Percentiles rank a stretch among this genome's conserved stretches.
Evolutionary conservation across 1,140 invertebrate species (phyloP).

Genomic region (Pseudomyrmex flavicornis): DNA sequence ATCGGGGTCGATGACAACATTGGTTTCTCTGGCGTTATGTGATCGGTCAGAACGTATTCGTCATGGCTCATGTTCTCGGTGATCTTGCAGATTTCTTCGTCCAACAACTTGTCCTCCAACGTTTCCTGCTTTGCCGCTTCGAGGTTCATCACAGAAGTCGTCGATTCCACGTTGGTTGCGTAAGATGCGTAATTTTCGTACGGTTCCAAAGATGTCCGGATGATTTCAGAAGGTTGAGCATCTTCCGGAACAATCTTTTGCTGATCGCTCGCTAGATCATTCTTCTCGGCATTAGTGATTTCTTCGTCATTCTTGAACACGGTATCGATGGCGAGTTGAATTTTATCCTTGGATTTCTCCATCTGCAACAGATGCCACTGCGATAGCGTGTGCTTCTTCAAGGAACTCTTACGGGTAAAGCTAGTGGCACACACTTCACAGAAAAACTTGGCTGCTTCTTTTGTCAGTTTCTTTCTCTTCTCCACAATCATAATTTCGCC

Average conservation of each 20-base stretch:
- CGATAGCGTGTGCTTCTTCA: slow-evolving; percentile 83
- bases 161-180: background rate
- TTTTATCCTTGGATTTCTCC: slow-evolving; percentile 65
- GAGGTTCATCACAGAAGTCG: slow-evolving; percentile 30
- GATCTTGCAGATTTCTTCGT: slow-evolving; percentile 84
- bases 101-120: slow-evolving; percentile 81
- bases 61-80: slow-evolving; percentile 85
- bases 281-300: background rate
- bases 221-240: background rate
- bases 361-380: slow-evolving; percentile 81
- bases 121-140: slow-evolving; percentile 57
- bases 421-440: slow-evolving; percentile 82
- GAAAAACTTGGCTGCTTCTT: slow-evolving; percentile 82
- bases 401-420: slow-evolving; percentile 83
- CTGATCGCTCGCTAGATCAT: slow-evolving; percentile 25
- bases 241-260: slow-evolving; percentile 3
- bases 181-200: background rate
- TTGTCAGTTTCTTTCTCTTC: slow-evolving; percentile 83
- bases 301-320: slow-evolving; percentile 20
- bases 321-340: background rate
- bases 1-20: slow-evolving; percentile 72
- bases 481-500: slow-evolving; percentile 83
- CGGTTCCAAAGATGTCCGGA: background rate
- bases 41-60: slow-evolving; percentile 83
- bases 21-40: slow-evolving; percentile 76